These are phyloP conservation scores for Amphiprion ocellaris DNA, from an alignment of 2,113 vertebrate species.

Conservation along the genomic window DNA sequence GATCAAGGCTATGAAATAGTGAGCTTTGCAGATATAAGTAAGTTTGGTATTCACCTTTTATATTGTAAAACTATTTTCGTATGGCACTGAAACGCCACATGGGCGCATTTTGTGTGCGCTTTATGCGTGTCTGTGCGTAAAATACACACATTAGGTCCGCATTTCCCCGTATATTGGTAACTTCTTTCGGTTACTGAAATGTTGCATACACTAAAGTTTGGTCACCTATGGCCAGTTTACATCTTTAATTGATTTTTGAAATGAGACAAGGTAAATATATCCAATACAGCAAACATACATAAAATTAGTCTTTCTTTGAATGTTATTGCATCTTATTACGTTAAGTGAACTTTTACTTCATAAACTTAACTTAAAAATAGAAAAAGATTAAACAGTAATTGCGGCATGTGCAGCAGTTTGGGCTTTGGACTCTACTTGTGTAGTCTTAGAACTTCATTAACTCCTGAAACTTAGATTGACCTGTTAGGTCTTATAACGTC, in stretches of 20 bases:
- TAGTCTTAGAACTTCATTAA: not conserved
- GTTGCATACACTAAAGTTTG: not conserved
- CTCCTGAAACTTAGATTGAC: not conserved
- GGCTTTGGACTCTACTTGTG: not conserved
- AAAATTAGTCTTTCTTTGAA: not conserved
- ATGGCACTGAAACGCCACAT: not conserved
- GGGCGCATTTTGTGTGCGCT: not conserved
- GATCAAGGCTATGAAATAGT: constrained; percentile 93
- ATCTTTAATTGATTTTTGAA: not conserved
- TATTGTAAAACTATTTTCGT: not conserved
- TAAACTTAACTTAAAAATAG: not conserved
- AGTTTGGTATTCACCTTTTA: constrained; percentile 62
- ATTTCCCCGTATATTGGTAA: not conserved
- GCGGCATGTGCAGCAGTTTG: not conserved
- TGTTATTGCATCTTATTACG: too few species aligned
- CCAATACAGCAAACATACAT: not conserved
- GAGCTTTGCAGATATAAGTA: constrained; percentile 94
- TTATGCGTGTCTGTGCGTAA: constrained; percentile 6
- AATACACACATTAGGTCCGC: constrained; percentile 3
- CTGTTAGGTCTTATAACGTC: not conserved
- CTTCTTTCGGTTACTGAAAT: not conserved
- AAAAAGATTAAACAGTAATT: not conserved
- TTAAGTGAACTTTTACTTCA: not conserved
- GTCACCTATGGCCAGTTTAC: not conserved
- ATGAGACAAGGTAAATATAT: not conserved